These are phyloP conservation scores for Hemibagrus wyckioides DNA, from an alignment of 2,113 vertebrate genomes.

Conservation along the genomic window DNA sequence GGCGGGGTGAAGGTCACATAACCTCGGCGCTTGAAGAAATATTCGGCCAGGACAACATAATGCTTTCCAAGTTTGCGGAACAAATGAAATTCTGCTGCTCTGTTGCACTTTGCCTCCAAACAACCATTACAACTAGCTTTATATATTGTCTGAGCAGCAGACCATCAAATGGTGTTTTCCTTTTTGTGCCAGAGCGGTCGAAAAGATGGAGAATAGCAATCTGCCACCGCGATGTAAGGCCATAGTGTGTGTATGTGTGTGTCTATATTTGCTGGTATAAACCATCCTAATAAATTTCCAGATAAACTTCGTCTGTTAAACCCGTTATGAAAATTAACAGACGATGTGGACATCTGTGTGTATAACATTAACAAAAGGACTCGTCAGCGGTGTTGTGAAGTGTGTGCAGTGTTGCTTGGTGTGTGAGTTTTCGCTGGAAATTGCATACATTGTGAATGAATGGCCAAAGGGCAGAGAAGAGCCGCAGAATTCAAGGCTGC, in stretches of 20 bases:
- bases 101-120: slow-evolving; percentile 87
- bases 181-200: slow-evolving; percentile 75
- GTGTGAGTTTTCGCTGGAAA: slow-evolving; percentile 40
- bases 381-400: slow-evolving; percentile 79
- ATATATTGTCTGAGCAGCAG: slow-evolving; percentile 88
- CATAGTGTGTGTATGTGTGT: slow-evolving; percentile 76
- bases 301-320: slow-evolving; percentile 69
- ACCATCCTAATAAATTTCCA: slow-evolving; percentile 83
- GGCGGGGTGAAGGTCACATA: slow-evolving; percentile 89
- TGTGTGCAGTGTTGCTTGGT: slow-evolving; percentile 59
- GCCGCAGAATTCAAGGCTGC: slow-evolving; percentile 42
- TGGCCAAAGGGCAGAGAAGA: slow-evolving; percentile 49
- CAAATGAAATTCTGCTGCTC: slow-evolving; percentile 89
- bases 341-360: slow-evolving; percentile 85
- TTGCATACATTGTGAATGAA: slow-evolving; percentile 49
- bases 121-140: slow-evolving; percentile 87
- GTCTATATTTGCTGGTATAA: slow-evolving; percentile 86
- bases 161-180: slow-evolving; percentile 87
- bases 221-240: slow-evolving; percentile 83
- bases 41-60: slow-evolving; percentile 84
- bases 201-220: slow-evolving; percentile 84
- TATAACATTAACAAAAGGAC: slow-evolving; percentile 76
- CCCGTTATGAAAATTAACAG: slow-evolving; percentile 79
- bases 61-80: slow-evolving; percentile 90
- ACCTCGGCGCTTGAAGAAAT: slow-evolving; percentile 84